These are phyloP conservation scores for Dioctria linearis DNA, from an alignment of 2,888 invertebrate species.

Conservation along the genomic window DNA sequence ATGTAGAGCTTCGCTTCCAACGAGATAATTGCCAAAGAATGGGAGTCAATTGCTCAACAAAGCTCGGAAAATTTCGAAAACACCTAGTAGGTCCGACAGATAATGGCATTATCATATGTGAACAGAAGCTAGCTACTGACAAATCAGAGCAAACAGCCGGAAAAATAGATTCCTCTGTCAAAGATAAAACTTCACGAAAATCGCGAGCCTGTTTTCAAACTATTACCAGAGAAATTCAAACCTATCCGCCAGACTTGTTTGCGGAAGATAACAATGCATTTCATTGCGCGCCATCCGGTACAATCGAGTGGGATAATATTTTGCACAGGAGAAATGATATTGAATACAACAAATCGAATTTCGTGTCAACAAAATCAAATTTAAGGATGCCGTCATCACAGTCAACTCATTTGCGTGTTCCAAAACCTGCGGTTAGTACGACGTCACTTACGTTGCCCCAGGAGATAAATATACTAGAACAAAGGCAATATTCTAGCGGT, in stretches of 20 bases:
- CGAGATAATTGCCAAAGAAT: constrained; percentile 32
- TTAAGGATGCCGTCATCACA: not conserved
- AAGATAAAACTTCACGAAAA: not conserved
- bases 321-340: constrained; percentile 53
- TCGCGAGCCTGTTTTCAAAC: not conserved
- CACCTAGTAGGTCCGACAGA: constrained; percentile 10
- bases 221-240: not conserved
- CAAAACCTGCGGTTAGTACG: constrained; percentile 21
- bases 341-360: not conserved
- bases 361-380: not conserved
- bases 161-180: not conserved
- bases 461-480: not conserved
- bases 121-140: constrained; percentile 11
- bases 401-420: constrained; percentile 6
- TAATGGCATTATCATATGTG: constrained; percentile 12
- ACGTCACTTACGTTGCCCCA: constrained; percentile 15
- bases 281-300: constrained; percentile 33
- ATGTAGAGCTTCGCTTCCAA: not conserved
- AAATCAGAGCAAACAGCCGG: not conserved
- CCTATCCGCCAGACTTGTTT: constrained; percentile 33
- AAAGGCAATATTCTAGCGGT: not conserved
- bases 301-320: constrained; percentile 58
- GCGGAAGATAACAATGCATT: not conserved
- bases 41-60: constrained; percentile 52
- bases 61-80: constrained; percentile 26